Conservation (phyloP, 2,797 vertebrate species). For the Myripristis murdjan region DNA sequence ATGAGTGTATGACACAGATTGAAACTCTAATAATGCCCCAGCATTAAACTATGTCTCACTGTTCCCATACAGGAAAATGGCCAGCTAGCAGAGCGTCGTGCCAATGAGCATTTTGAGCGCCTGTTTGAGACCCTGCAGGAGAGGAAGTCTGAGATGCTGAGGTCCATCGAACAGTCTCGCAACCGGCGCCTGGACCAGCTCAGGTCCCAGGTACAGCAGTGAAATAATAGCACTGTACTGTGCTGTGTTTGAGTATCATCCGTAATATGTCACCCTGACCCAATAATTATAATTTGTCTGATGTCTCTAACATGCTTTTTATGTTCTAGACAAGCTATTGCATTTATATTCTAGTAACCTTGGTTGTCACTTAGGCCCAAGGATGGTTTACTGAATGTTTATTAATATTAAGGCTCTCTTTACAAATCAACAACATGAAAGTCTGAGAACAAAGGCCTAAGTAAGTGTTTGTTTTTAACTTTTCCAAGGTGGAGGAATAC, state of each 20-base stretch:
- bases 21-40: background rate
- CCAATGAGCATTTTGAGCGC: constrained; percentile 91
- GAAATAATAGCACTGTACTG: background rate
- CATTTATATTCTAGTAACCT: too few species aligned
- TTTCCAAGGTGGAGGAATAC: constrained; percentile 90
- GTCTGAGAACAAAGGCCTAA: background rate
- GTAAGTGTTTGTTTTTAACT: background rate
- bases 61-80: constrained; percentile 85
- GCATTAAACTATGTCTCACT: background rate
- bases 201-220: constrained; percentile 87
- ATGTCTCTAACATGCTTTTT: too few species aligned
- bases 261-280: background rate
- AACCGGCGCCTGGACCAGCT: constrained; percentile 90
- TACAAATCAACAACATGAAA: background rate
- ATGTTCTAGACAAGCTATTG: too few species aligned
- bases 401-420: background rate
- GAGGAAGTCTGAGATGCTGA: constrained; percentile 90
- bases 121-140: constrained; percentile 92
- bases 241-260: rapidly evolving
- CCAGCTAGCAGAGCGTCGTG: constrained; percentile 90
- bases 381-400: background rate
- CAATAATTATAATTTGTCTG: too few species aligned
- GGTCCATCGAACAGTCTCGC: constrained; percentile 90
- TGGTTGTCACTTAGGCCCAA: too few species aligned
- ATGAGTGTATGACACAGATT: too few species aligned